phyloP scores from a whole-genome alignment of 2,888 invertebrate genomes.

The Tenthredo scrophulariae region DNA sequence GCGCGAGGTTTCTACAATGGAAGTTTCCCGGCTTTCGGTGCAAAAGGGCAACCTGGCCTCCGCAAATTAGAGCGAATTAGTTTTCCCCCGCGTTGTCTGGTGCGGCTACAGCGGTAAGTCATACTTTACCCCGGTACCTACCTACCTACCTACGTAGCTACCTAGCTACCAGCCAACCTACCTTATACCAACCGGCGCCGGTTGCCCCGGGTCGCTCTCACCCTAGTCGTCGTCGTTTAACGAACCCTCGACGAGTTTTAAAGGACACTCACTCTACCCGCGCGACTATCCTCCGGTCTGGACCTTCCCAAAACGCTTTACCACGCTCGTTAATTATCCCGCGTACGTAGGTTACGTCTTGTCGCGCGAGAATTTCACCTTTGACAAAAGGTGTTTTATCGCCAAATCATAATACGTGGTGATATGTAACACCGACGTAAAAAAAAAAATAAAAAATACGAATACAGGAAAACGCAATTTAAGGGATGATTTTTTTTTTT shows the following conservation, averaged over 20 bases:
- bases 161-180: neutral
- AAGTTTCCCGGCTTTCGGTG: conserved; percentile 53
- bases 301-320: neutral
- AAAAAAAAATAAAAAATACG: too few species aligned
- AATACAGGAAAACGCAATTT: too few species aligned
- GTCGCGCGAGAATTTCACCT: neutral
- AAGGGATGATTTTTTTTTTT: too few species aligned
- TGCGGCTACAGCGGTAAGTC: conserved; percentile 46
- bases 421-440: too few species aligned
- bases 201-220: conserved; percentile 1
- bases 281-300: neutral
- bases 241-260: conserved; percentile 48
- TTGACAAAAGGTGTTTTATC: neutral
- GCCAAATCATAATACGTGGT: neutral
- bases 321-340: conserved; percentile 8
- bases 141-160: neutral
- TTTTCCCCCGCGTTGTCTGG: conserved; percentile 47
- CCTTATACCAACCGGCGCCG: neutral
- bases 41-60: conserved; percentile 34
- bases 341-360: neutral
- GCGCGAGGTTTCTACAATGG: conserved; percentile 59
- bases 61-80: conserved; percentile 54
- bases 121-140: conserved; percentile 34
- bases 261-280: conserved; percentile 18
- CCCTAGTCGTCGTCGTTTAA: conserved; percentile 34